Base-by-base conservation (phyloP, 1,140 invertebrate genomes). In the Aphaenogaster rudis region DNA sequence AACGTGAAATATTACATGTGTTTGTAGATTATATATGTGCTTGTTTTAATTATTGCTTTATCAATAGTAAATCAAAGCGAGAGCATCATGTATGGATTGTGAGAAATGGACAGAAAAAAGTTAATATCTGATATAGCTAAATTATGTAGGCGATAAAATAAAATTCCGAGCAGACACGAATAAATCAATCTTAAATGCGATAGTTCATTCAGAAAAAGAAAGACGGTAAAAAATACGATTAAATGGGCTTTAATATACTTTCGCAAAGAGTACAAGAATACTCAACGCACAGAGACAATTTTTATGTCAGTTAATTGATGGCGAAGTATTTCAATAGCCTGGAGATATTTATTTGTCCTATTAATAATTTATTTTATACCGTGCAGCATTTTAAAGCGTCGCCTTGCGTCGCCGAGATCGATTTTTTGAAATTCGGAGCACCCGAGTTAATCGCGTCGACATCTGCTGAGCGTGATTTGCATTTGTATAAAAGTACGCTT, bases 401-500 rank as follows among this genome's bases (percentile, higher is more conserved):
- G 5, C 42, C 6, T 36, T 11, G 36, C 64, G 17, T 67, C 11
- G 4, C 17, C 52, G 42, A 42, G 42, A 82, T 72, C 61, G 42
- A 80, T 80, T 57, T 3, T 54, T 39, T 48, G 4, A 63, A 72
- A 82, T 82, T 52, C 13, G 28, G 28, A 57, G 21, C 39, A 17
- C 1, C 15, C 52, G 45, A 42, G 52, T 74, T 74, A 82, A 82
- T 82, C 80, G 69, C 42, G 39, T n/a, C 48, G 54, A 42, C 66
- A 59, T 72, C n/a, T 45, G 42, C 39, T 28, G 69, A 45, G 66
- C 54, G 54, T 33, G 57, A 84, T 84, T 84, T 84, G 80, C 80
- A 84, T 84, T 76, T 84, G 59, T 74, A 84, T 76, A 84, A 84
- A 84, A 84, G 42, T 36, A 45, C 13, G n/a, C 67, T 61, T 84